phyloP scores from a whole-genome alignment of 2,113 vertebrate species.

The Pluvianellus socialis region DNA sequence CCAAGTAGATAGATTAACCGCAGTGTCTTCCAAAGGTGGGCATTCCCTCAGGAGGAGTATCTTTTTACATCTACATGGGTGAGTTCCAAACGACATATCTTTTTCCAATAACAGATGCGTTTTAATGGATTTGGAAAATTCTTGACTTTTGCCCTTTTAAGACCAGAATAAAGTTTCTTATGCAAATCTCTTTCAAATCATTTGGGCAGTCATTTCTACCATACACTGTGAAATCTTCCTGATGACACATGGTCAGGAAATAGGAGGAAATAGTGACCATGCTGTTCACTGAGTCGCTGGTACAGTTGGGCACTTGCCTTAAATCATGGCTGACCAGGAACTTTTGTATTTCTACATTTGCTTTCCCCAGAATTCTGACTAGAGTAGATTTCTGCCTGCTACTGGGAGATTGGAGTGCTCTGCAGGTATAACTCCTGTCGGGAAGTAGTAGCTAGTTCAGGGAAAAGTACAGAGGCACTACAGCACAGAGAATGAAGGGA shows the following conservation, averaged over 20 bases:
- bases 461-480: background rate
- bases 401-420: background rate
- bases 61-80: background rate
- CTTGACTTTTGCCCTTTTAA: background rate
- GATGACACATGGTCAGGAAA: background rate
- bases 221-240: background rate
- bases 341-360: background rate
- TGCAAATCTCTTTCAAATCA: background rate
- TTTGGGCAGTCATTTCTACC: background rate
- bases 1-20: background rate
- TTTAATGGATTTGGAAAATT: background rate
- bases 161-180: conserved; percentile 8
- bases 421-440: background rate
- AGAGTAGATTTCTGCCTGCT: background rate
- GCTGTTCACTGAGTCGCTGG: background rate
- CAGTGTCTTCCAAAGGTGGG: background rate
- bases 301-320: background rate
- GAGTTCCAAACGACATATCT: background rate
- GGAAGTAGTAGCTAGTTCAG: background rate
- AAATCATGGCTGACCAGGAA: background rate
- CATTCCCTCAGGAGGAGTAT: background rate
- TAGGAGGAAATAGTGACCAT: background rate
- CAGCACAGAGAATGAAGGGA: background rate
- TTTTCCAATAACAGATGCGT: background rate
- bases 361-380: background rate